Conservation (phyloP, 2,113 vertebrate species). For the Acinonyx jubatus region DNA sequence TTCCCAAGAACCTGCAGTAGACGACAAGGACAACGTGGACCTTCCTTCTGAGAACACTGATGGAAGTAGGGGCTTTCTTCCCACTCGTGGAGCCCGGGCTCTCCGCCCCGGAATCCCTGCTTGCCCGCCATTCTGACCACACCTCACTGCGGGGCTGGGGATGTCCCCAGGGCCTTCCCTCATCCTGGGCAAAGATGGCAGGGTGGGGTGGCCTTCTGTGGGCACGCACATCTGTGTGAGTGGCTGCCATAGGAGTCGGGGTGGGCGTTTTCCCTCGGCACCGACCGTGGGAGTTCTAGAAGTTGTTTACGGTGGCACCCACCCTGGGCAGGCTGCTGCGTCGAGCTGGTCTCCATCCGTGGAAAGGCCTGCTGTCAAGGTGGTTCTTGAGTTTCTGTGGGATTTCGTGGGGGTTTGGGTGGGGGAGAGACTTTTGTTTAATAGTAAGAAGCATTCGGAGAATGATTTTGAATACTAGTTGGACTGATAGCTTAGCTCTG, state of each 20-base stretch:
- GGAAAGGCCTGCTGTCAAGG: background rate
- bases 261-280: background rate
- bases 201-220: background rate
- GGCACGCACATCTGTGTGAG: rapidly evolving
- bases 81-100: rapidly evolving
- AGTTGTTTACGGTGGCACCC: rapidly evolving
- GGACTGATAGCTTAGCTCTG: background rate
- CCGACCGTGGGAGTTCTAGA: rapidly evolving
- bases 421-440: background rate
- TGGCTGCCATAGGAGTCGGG: rapidly evolving
- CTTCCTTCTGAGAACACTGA: conserved; percentile 92
- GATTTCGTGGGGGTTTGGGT: too few relatives aligned
- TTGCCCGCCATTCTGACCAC: background rate
- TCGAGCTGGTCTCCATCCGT: background rate
- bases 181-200: background rate
- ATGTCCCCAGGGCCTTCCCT: too few relatives aligned
- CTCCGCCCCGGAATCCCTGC: rapidly evolving
- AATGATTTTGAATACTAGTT: background rate
- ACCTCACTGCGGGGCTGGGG: background rate
- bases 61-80: conserved; percentile 88
- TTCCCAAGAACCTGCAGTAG: conserved; percentile 95
- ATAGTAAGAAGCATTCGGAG: background rate
- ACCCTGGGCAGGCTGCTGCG: rapidly evolving
- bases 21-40: conserved; percentile 90
- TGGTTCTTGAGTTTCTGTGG: background rate